A percentile compares a stretch with the other conserved stretches of the same genome.
Evolutionary conservation across 2,113 vertebrate species (phyloP).

Genomic region (Ochotona curzoniae): DNA sequence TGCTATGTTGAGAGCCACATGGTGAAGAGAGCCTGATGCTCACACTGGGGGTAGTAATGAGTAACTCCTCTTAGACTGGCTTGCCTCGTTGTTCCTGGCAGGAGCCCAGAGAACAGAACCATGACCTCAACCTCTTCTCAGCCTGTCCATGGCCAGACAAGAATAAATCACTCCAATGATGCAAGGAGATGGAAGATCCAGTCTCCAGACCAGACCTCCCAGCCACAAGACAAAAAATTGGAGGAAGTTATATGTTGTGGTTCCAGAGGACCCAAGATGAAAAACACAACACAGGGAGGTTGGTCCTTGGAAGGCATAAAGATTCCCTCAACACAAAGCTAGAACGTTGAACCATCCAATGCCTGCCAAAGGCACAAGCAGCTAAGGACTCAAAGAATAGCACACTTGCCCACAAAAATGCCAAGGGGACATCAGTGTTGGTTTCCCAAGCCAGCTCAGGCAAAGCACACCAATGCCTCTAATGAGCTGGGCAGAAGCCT

Average conservation of each 20-base stretch:
- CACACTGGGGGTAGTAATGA: rapidly evolving
- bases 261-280: background rate
- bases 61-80: background rate
- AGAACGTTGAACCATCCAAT: background rate
- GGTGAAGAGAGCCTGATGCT: rapidly evolving
- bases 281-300: background rate
- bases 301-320: background rate
- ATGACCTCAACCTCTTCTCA: background rate
- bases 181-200: background rate
- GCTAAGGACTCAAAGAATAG: background rate
- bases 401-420: background rate
- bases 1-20: rapidly evolving
- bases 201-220: background rate
- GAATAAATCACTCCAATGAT: background rate
- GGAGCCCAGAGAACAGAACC: background rate
- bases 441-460: background rate
- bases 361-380: rapidly evolving
- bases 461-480: rapidly evolving
- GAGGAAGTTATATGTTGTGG: too few species aligned
- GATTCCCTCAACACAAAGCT: rapidly evolving
- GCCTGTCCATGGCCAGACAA: rapidly evolving
- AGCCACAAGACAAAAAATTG: background rate
- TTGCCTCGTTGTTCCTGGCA: background rate
- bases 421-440: rapidly evolving
- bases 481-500: background rate